Evolutionary conservation across 2,113 vertebrate genomes (phyloP).

Genomic region (Calonectris borealis): DNA sequence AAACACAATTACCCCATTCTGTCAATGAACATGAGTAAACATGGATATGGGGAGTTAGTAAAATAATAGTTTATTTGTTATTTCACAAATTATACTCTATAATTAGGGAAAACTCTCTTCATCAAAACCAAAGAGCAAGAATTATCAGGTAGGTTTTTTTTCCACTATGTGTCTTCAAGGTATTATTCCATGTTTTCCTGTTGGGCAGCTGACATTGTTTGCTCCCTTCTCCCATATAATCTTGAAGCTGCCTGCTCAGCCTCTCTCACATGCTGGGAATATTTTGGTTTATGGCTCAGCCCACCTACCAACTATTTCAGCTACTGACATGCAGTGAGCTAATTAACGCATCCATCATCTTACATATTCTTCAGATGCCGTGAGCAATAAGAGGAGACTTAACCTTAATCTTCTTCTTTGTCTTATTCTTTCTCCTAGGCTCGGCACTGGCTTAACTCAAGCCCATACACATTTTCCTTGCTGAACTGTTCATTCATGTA

Average conservation of each 20-base stretch:
- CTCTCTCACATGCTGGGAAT: constrained; percentile 23
- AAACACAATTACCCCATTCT: neutral
- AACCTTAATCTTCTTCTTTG: neutral
- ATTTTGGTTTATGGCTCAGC: constrained; percentile 41
- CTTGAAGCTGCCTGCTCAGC: neutral
- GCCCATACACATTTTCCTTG: neutral
- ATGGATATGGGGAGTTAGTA: neutral
- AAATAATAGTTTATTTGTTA: neutral
- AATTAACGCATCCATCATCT: neutral
- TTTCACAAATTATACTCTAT: neutral
- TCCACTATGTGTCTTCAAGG: neutral
- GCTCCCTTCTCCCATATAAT: neutral
- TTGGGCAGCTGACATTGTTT: neutral
- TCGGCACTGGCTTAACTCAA: neutral
- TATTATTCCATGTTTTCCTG: neutral
- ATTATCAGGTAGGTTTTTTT: neutral
- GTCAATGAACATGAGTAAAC: neutral
- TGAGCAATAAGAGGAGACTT: neutral
- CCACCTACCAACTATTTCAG: constrained; percentile 47
- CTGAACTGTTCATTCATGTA: neutral
- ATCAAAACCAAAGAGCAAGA: neutral
- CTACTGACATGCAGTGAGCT: neutral
- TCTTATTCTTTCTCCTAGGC: neutral
- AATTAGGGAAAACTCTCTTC: neutral
- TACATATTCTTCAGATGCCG: neutral